Base-by-base conservation (phyloP, 2,797 vertebrate species). In the Acanthurus lineatus region DNA sequence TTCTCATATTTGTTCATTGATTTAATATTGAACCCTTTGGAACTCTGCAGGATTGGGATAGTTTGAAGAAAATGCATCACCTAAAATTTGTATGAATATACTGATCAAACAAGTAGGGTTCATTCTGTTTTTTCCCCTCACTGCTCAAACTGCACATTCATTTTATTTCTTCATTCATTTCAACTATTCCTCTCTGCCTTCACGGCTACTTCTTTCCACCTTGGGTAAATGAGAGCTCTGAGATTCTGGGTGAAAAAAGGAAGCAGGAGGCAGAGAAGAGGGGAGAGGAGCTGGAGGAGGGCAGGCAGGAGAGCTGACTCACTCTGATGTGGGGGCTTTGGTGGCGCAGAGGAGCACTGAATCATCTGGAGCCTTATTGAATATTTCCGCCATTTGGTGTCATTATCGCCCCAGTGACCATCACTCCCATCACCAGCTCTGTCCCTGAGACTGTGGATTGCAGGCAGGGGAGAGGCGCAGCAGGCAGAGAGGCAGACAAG, bases 361-460 rank as follows among this genome's bases (percentile, higher is more conserved):
- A 92, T 94, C 92, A 94, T 91, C 88, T 66, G 62, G 66, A 81
- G 81, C 67, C 76, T 89, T 91, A 92, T 91, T 89, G 85, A 94
- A 92, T 84, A 92, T 90, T 90, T 91, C 86, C 91, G 91, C 73
- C 70, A 85, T 88, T 73, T 89, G 88, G 92, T 91, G 90, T 86
- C 88, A 91, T 92, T 92, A 93, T 85, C 70, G 32, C 81, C 69
- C 52, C 58, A 42, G 86, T 45, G 84, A 89, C 87, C 87, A 84
- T 90, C 87, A 47, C 82, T 73, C 32, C 66, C 86, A 81, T 91
- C 88, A 85, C 83, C 81, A 61, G 69, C 17, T 5, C 77, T 32
- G 74, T 73, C 51, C 70, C 57, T 0, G 65, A 85, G 79, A 73
- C 62, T 74, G 57, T 25, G 76, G n/a, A 70, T 72, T 49, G 22